Conservation (phyloP, 1,140 invertebrate genomes). For the Platyura marginata region DNA sequence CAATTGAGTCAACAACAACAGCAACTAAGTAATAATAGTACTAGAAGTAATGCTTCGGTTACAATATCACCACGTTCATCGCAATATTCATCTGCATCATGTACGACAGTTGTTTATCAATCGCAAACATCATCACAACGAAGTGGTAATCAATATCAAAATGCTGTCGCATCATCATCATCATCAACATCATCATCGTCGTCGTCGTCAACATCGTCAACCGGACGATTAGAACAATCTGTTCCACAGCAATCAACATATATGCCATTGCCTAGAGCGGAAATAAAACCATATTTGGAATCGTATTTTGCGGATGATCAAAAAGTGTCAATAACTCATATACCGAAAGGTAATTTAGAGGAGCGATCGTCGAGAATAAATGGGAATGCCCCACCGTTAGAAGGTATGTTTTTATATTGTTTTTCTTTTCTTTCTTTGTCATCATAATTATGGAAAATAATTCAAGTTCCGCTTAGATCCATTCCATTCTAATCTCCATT, state of each 20-base stretch:
- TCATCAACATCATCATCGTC: conserved; percentile 8
- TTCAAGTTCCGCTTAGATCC: too few relatives aligned
- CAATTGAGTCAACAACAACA: conserved; percentile 6
- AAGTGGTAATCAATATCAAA: too few relatives aligned
- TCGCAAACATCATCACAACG: conserved; percentile 12
- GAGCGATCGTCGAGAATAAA: conserved; percentile 7
- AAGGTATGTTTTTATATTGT: conserved; percentile 13
- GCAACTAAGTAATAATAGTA: too few relatives aligned
- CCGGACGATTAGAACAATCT: conserved; percentile 6
- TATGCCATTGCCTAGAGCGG: conserved; percentile 43
- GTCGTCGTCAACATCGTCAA: not conserved
- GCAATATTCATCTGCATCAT: not conserved
- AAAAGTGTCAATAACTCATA: conserved; percentile 26
- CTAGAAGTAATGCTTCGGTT: not conserved
- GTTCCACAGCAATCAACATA: conserved; percentile 25
- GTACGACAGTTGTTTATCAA: not conserved
- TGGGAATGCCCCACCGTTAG: conserved; percentile 17
- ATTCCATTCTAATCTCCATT: too few relatives aligned
- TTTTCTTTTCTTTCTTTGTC: not conserved
- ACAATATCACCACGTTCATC: not conserved
- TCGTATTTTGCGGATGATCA: conserved; percentile 43
- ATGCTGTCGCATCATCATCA: too few relatives aligned
- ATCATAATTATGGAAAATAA: not conserved
- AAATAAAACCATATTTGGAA: conserved; percentile 53
- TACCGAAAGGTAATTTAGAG: not conserved